Evolutionary conservation across 2,888 invertebrate genomes (phyloP), one percentile per base, ranked within the genome.

Genomic region (Aelia acuminata): DNA sequence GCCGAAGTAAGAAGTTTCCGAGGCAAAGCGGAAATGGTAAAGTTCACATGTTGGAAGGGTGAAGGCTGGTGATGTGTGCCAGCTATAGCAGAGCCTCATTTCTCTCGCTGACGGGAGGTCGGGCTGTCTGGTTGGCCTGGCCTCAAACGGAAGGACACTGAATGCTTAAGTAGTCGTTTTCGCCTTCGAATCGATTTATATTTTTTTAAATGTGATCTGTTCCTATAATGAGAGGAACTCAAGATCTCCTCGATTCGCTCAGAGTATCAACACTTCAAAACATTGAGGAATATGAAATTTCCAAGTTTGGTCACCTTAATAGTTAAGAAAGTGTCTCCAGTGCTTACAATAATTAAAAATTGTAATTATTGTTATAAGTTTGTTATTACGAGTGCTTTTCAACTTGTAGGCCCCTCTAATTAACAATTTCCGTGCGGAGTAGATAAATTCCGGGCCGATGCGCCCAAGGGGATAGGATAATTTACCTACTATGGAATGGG

Each of bases 121-220:
- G 43, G 13, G 80, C n/a, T 80, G 80, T 80, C 80, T 43, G 80
- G 22, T 80, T 80, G 43, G 39, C 43, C 80, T 80, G 80, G 11
- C 80, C 80, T 80, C 80, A 43, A 80, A 80, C 80, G 80, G 80
- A 80, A 80, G 80, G 80, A 80, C 80, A 43, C 43, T 43, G 80
- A 80, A 80, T 80, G 80, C 39, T 80, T 80, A 80, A 80, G 80
- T 80, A 80, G 80, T 43, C 4, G 8, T 80, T 80, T 43, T 43
- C 39, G 80, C 80, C 80, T 80, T 80, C 80, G 80, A n/a, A 43
- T 39, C 80, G 11, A 80, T 43, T 80, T 80, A n/a, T 20, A 43
- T 80, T 80, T 80, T n/a, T 80, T 43, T 43, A 80, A 80, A 80
- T 80, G 39, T 80, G 43, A 13, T 35, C 3, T 31, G 63, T 35